Evolutionary conservation across 2,113 vertebrate genomes (phyloP).

Genomic region (Helogale parvula): DNA sequence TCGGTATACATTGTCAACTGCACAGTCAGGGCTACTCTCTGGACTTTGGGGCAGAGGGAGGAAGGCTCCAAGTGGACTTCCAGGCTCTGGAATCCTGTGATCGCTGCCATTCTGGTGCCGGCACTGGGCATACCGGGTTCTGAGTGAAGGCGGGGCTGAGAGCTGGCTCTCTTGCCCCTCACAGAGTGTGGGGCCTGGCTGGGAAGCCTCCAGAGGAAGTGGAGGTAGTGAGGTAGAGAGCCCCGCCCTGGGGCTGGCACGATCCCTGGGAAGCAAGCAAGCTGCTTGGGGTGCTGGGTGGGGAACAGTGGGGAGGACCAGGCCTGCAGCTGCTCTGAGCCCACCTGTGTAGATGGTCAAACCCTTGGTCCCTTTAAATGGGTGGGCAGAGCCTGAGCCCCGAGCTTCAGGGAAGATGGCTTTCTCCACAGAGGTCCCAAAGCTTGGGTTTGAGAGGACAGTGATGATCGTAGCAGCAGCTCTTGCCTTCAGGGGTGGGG

Average conservation of each 20-base stretch:
- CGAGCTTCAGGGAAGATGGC: neutral
- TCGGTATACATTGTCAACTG: neutral
- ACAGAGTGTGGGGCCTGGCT: neutral
- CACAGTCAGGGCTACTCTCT: neutral
- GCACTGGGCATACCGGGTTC: neutral
- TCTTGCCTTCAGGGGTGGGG: neutral
- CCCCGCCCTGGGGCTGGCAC: neutral
- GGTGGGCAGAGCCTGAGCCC: neutral
- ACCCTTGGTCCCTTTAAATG: neutral
- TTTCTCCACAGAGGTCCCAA: neutral
- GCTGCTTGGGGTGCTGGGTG: neutral
- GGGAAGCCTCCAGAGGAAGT: neutral
- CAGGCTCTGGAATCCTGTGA: neutral
- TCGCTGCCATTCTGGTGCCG: neutral
- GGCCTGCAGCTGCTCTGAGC: neutral
- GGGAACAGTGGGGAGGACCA: neutral
- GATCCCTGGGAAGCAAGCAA: neutral
- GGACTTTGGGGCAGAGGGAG: neutral
- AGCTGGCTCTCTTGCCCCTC: neutral
- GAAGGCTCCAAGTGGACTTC: neutral
- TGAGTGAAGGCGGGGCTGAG: neutral
- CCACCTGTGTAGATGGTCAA: neutral
- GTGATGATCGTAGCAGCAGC: constrained; percentile 10
- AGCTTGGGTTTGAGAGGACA: neutral
- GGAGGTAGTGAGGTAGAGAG: neutral